A percentile compares a stretch with the other conserved stretches of the same genome.
Evolutionary conservation across 1,140 invertebrate species (phyloP).

Genomic region (Mamestra configurata): DNA sequence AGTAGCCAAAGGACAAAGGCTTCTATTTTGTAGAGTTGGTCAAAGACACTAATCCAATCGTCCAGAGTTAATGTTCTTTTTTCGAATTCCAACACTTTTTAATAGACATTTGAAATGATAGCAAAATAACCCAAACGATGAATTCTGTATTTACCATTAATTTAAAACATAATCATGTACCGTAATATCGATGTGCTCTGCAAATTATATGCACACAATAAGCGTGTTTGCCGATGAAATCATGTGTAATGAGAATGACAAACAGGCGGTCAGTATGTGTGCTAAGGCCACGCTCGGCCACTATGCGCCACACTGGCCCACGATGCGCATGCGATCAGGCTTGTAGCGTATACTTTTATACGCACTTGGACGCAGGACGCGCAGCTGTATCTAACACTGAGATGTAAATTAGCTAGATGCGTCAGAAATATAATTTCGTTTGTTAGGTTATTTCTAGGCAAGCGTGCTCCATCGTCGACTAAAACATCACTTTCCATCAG

Average conservation of each 20-base stretch:
- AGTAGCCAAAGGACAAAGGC: too few species aligned
- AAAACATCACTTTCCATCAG: too few species aligned
- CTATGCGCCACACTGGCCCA: too few species aligned
- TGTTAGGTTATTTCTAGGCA: too few species aligned
- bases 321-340: neutral
- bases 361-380: neutral
- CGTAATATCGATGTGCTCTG: neutral
- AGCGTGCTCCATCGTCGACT: too few species aligned
- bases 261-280: constrained; percentile 33
- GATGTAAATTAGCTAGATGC: neutral
- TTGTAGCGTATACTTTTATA: neutral
- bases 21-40: too few species aligned
- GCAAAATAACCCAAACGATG: too few species aligned
- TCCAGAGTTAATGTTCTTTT: too few species aligned
- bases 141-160: too few species aligned
- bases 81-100: too few species aligned
- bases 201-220: neutral
- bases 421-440: neutral
- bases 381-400: neutral
- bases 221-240: neutral
- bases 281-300: constrained; percentile 10
- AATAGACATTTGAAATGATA: too few species aligned
- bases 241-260: constrained; percentile 23
- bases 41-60: too few species aligned
- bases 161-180: neutral